Base-by-base conservation (phyloP, 2,888 invertebrate genomes). In the Oscheius onirici region DNA sequence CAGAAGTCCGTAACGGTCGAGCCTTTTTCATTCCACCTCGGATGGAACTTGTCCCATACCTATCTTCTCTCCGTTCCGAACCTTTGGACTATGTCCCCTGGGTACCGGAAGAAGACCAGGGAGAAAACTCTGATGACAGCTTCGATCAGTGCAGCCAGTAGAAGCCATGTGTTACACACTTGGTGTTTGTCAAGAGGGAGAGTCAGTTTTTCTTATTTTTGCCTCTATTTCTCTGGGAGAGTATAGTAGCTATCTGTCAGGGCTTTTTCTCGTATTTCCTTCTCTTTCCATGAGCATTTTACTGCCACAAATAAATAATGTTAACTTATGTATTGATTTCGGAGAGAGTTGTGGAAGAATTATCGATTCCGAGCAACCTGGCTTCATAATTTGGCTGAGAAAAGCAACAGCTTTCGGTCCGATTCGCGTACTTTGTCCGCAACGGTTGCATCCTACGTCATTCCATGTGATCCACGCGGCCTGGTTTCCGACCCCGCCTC, bases 1-100 rank as follows among this genome's bases (percentile, higher is more conserved):
- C 78, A 0, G 77, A 82, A 61, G 72, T 82, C 5, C 75, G 76
- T 11, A 80, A 79, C 28, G 68, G 57, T 8, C 76, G 79, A 5
- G 57, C 79, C 8, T 78, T 65, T 61, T 79, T 82, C 52, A 74
- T 82, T 24, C 82, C 82, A 1, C 82, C 82, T 1, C 78, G 76
- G 52, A 63, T 69, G 3, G 65, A 69, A 3, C 77, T 82, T 3
- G 75, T 82, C 2, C 55, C 72, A 13, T 77, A 79, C 43, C 52
- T 82, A 24, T 77, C 77, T 40, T 58, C 72, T 6, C 63, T 73
- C 15, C 70, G 77, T 6, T 68, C 69, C 10, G 41, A 68, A 24
- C 54, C 61, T n/a, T 66, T 77, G 24, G 73, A 77, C 5, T 76
- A 73, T 20, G 51, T 75, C 1, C 77, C 75, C 22, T 79, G 69